These are phyloP conservation scores for Carcharodon carcharias DNA, from an alignment of 2,797 vertebrate species.

Conservation along the genomic window DNA sequence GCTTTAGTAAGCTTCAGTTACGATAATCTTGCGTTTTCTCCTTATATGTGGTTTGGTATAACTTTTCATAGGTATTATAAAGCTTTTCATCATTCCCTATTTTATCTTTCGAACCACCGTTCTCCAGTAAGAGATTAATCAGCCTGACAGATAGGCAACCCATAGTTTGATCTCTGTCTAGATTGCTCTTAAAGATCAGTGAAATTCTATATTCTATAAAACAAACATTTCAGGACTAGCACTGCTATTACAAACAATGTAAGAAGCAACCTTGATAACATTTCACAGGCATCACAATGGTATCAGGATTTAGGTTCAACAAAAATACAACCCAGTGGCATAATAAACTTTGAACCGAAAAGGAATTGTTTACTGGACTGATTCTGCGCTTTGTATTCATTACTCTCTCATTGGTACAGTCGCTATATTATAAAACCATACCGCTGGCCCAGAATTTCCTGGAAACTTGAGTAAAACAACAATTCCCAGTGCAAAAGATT, in stretches of 20 bases:
- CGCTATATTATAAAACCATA: no score
- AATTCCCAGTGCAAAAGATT: no score
- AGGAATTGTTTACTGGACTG: not conserved
- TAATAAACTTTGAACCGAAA: not conserved
- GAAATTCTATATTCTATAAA: not conserved
- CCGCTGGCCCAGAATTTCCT: no score
- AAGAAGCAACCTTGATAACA: not conserved
- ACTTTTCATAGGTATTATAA: not conserved
- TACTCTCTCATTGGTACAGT: not conserved
- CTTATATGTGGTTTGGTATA: not conserved
- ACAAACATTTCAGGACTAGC: not conserved
- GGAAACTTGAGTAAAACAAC: no score
- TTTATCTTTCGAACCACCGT: not conserved
- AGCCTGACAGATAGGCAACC: not conserved
- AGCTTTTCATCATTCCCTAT: not conserved
- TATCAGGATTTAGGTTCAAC: not conserved
- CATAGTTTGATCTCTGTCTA: no score
- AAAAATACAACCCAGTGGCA: not conserved
- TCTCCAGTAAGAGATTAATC: not conserved
- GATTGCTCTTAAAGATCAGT: no score
- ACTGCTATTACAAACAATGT: not conserved
- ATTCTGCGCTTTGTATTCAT: conserved; percentile 1
- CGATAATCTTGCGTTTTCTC: not conserved
- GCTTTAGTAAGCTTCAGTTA: not conserved
- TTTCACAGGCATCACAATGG: not conserved